A percentile compares a stretch with the other conserved stretches of the same genome.
Evolutionary conservation across 2,113 vertebrate genomes (phyloP).

Genomic region (Procavia capensis): DNA sequence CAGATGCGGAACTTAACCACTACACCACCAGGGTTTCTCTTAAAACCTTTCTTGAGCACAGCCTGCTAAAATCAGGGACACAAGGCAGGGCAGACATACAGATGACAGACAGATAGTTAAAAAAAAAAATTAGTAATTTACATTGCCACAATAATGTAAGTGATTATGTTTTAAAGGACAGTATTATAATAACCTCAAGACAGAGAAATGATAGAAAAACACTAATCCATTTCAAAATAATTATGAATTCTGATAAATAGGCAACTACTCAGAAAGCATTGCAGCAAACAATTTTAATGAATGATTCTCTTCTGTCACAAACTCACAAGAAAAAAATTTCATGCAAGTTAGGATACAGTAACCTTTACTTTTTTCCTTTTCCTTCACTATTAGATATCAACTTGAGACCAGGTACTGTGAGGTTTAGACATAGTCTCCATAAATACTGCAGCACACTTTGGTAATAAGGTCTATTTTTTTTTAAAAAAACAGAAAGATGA

Average conservation of each 20-base stretch:
- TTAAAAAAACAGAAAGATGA: background rate
- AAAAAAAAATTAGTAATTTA: background rate
- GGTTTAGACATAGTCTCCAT: background rate
- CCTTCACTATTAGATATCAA: slow-evolving; percentile 29
- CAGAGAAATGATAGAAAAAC: slow-evolving; percentile 13
- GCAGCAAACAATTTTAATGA: background rate
- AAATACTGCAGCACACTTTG: background rate
- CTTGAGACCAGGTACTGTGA: background rate
- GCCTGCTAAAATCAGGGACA: background rate
- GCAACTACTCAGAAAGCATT: slow-evolving; percentile 19
- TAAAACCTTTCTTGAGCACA: background rate
- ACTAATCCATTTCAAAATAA: slow-evolving; percentile 25
- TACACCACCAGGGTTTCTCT: too few relatives aligned
- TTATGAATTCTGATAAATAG: slow-evolving; percentile 30
- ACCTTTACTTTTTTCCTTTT: background rate
- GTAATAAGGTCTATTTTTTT: background rate
- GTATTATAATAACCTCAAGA: background rate
- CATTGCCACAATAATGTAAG: background rate
- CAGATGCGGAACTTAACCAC: too few relatives aligned
- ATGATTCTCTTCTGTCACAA: background rate
- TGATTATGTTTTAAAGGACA: slow-evolving; percentile 39
- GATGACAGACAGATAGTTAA: background rate
- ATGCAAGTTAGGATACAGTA: background rate
- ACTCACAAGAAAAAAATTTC: background rate
- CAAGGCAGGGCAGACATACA: background rate